phyloP scores from a whole-genome alignment of 2,113 vertebrate genomes.

The Oryzias woworae region DNA sequence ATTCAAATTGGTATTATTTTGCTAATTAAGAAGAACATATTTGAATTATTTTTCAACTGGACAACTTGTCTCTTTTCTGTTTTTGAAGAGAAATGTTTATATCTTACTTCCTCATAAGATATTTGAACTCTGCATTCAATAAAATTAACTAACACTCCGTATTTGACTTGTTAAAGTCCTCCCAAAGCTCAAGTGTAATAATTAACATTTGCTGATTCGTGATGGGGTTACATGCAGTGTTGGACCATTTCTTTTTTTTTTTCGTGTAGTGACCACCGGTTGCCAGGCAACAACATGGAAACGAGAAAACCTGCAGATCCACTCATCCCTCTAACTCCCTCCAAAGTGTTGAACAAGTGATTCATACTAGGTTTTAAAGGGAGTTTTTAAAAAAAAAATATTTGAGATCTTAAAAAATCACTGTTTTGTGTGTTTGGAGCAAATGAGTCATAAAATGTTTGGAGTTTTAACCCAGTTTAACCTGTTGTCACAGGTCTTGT shows the following conservation, averaged over 20 bases:
- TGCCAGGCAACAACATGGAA: constrained; percentile 6
- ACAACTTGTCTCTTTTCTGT: background rate
- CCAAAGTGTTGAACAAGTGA: background rate
- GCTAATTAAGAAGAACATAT: background rate
- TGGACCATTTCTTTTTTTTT: background rate
- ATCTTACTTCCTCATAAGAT: too few species aligned
- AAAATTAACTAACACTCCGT: background rate
- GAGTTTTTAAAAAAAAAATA: background rate
- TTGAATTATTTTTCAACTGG: background rate
- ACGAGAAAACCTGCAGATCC: constrained; percentile 2
- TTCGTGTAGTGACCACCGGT: background rate
- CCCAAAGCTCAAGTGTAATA: background rate
- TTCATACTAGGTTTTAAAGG: background rate
- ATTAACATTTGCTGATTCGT: background rate
- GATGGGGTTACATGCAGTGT: too few species aligned
- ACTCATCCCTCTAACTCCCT: background rate
- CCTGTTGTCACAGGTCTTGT: constrained; percentile 1
- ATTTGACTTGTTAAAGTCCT: background rate
- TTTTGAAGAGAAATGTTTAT: background rate
- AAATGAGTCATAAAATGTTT: constrained; percentile 16
- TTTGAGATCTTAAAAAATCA: background rate
- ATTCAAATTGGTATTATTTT: background rate
- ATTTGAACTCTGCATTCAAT: too few species aligned
- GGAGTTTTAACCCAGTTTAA: constrained; percentile 26
- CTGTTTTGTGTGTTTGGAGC: constrained; percentile 1